These are phyloP conservation scores for Anthoptus insignis DNA, from an alignment of 2,888 invertebrate species.

Conservation along the genomic window DNA sequence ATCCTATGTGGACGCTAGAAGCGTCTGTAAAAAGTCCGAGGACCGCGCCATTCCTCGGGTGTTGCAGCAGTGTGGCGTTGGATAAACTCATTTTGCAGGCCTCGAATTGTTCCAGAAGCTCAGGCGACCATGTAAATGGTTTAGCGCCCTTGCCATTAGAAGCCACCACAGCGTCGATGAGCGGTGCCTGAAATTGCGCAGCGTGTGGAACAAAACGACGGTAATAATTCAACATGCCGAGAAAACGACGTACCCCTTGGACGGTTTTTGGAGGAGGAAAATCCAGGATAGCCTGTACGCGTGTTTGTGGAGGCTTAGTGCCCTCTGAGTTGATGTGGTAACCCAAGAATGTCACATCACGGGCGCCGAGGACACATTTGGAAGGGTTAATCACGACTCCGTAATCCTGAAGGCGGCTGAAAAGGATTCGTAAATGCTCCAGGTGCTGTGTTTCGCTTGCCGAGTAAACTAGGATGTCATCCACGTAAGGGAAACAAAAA, in stretches of 20 bases:
- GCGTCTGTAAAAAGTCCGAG: constrained; percentile 22
- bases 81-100: background rate
- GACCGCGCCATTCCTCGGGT: background rate
- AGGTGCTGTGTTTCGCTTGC: background rate
- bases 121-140: constrained; percentile 6
- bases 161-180: background rate
- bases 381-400: background rate
- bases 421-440: constrained; percentile 1
- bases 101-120: background rate
- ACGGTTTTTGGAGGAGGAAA: constrained; percentile 3
- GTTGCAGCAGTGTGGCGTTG: constrained; percentile 2
- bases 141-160: constrained; percentile 4
- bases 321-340: background rate
- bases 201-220: constrained; percentile 6
- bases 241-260: background rate
- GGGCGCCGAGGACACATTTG: constrained; percentile 8
- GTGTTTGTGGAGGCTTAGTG: background rate
- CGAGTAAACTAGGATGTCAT: constrained; percentile 8
- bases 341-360: background rate
- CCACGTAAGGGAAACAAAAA: constrained; percentile 17
- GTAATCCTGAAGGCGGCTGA: background rate
- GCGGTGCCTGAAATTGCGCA: background rate
- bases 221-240: background rate
- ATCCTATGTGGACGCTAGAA: constrained; percentile 1
- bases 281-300: background rate